Conservation (phyloP, 2,113 vertebrate genomes). For the Muntiacus reevesi region DNA sequence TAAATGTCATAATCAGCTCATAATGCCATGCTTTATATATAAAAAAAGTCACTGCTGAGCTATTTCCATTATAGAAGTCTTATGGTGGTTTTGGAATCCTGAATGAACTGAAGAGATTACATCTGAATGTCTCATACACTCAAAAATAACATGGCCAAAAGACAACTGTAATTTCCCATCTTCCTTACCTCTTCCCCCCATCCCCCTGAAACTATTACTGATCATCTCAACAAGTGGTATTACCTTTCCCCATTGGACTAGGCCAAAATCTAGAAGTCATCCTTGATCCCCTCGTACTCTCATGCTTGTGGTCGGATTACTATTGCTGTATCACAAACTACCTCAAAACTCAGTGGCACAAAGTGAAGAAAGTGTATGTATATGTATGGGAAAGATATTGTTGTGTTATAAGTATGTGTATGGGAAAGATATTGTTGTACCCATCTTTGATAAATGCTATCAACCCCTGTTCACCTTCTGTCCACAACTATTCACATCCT, state of each 20-base stretch:
- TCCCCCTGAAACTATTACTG: neutral
- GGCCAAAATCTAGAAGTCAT: neutral
- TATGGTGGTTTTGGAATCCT: constrained; percentile 34
- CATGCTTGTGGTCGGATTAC: neutral
- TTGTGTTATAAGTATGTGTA: neutral
- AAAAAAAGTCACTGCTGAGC: constrained; percentile 67
- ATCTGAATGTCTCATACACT: neutral
- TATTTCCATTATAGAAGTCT: constrained; percentile 31
- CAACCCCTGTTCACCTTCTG: neutral
- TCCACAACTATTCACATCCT: neutral
- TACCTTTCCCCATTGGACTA: neutral
- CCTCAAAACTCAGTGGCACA: neutral
- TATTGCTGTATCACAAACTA: neutral
- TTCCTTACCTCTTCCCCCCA: neutral
- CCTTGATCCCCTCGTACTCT: neutral
- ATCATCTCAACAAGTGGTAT: neutral
- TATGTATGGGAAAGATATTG: too few relatives aligned
- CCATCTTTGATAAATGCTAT: neutral
- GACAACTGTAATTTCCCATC: neutral
- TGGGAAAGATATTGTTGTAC: neutral
- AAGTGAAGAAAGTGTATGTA: neutral
- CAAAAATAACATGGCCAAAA: neutral
- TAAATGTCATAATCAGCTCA: constrained; percentile 62
- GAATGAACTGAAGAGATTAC: neutral
- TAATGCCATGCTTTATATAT: constrained; percentile 53